Percentiles rank a stretch among this genome's conserved stretches.
These are phyloP conservation scores for Pipistrellus pipistrellus DNA, from an alignment of 2,797 vertebrate genomes.

Conservation along the genomic window DNA sequence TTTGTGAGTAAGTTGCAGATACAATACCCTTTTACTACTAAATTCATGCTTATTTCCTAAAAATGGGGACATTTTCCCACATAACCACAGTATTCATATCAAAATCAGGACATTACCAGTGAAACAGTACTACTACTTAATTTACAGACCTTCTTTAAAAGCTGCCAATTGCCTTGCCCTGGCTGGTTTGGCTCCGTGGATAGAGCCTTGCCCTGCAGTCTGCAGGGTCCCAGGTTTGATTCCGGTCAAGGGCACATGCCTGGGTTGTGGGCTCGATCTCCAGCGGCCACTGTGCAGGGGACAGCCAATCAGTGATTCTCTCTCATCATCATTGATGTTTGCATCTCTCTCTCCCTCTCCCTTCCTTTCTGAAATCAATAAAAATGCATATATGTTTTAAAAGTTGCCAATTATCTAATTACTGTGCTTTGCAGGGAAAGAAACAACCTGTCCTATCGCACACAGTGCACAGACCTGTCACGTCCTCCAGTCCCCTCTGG, in stretches of 20 bases:
- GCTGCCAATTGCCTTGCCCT: background rate
- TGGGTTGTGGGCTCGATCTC: too few species aligned
- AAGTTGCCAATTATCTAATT: background rate
- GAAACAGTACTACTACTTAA: background rate
- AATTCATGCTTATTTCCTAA: constrained; percentile 8
- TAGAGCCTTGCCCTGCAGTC: too few species aligned
- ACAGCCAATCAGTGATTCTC: too few species aligned
- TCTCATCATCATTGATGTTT: too few species aligned
- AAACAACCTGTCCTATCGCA: background rate
- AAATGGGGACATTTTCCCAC: background rate
- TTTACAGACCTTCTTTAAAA: background rate
- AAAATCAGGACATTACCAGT: background rate
- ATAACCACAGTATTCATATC: background rate
- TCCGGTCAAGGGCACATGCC: too few species aligned
- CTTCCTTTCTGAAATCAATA: too few species aligned
- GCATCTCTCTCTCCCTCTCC: too few species aligned
- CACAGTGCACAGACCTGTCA: accelerated
- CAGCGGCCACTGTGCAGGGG: too few species aligned
- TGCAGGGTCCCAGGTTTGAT: too few species aligned
- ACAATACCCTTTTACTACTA: background rate
- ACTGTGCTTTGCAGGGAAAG: background rate
- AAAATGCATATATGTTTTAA: too few species aligned
- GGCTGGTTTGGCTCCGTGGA: too few species aligned
- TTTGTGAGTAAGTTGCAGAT: background rate
- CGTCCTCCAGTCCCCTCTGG: background rate